Conservation (phyloP, 92 coral and sea anemone genomes). For the Heliopora coerulea region DNA sequence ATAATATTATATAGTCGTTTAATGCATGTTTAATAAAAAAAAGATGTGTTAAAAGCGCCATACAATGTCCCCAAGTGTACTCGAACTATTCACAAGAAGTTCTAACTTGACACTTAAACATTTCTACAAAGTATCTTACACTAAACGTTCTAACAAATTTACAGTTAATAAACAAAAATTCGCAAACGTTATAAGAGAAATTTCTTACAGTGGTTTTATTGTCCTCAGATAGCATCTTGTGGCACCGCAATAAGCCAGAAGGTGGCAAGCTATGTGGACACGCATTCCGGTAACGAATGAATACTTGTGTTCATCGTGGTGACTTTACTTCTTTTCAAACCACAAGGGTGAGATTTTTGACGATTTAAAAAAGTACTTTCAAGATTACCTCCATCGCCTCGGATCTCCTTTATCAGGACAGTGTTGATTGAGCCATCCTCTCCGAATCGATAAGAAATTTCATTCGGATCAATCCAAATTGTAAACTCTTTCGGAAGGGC, state of each 20-base stretch:
- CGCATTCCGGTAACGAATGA: conserved; percentile 34
- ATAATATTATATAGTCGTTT: too few relatives aligned
- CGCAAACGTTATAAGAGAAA: conserved; percentile 10
- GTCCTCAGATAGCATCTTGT: background rate
- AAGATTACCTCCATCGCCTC: conserved; percentile 15
- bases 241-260: background rate
- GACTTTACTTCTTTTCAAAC: conserved; percentile 27
- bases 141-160: conserved; percentile 35
- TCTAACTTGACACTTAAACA: background rate
- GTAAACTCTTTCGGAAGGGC: conserved; percentile 91
- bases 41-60: background rate
- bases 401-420: conserved; percentile 60
- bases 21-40: background rate
- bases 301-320: conserved; percentile 26
- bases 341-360: conserved; percentile 41
- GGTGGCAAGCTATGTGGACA: conserved; percentile 17
- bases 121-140: conserved; percentile 41
- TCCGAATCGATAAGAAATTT: conserved; percentile 92
- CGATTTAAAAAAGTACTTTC: conserved; percentile 38
- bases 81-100: background rate
- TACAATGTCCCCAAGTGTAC: background rate
- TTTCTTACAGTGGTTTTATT: conserved; percentile 15
- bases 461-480: conserved; percentile 97
- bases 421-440: conserved; percentile 92
- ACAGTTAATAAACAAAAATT: conserved; percentile 31